These are phyloP conservation scores for Teleiodes luculella DNA, from an alignment of 2,888 invertebrate species.

Conservation along the genomic window DNA sequence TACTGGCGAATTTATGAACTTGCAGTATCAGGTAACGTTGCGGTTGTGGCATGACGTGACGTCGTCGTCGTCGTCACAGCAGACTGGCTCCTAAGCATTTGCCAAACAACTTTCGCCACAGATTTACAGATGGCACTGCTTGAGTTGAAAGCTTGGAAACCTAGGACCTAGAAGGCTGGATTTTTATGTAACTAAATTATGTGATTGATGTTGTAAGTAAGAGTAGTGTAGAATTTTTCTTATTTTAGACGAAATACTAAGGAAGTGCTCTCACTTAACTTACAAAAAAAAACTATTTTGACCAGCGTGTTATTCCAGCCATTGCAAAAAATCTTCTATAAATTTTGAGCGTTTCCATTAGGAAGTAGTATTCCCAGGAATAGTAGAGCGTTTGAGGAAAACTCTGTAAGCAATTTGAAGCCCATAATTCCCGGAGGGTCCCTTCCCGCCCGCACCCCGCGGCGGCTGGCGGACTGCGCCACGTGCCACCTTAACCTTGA, in stretches of 20 bases:
- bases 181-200: no score
- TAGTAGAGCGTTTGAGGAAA: not conserved
- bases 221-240: no score
- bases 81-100: not conserved
- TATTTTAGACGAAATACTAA: no score
- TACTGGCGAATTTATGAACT: slow-evolving; percentile 19
- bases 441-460: not conserved
- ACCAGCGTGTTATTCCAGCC: no score
- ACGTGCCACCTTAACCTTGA: not conserved
- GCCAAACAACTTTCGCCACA: slow-evolving; percentile 20
- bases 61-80: no score
- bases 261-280: no score
- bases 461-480: not conserved
- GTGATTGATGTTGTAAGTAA: no score
- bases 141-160: no score
- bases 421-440: not conserved
- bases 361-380: not conserved
- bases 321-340: no score
- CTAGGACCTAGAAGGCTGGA: no score
- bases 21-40: not conserved
- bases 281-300: no score
- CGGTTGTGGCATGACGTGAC: not conserved
- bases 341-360: not conserved
- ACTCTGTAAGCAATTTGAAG: not conserved
- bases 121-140: slow-evolving; percentile 44